Conservation (phyloP, 1,140 invertebrate genomes). For the Cherax destructor region DNA sequence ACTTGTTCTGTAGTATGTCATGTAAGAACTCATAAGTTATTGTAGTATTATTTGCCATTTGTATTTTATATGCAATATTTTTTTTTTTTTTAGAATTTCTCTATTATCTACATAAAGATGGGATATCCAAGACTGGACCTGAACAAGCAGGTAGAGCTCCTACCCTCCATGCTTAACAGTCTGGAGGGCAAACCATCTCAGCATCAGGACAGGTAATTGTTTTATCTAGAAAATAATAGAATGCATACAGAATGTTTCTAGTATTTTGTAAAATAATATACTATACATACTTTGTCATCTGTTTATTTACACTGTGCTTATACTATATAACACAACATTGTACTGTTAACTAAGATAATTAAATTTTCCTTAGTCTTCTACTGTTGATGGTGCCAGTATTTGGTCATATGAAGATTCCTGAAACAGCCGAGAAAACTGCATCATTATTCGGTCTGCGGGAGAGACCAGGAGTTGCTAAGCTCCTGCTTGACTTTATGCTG, state of each 20-base stretch:
- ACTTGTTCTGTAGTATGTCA: no score
- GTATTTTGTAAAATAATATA: no score
- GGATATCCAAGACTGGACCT: constrained; percentile 88
- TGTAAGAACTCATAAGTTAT: no score
- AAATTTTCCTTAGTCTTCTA: constrained; percentile 80
- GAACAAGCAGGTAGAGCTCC: constrained; percentile 85
- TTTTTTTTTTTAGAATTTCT: constrained; percentile 85
- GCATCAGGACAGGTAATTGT: constrained; percentile 88
- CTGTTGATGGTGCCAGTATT: constrained; percentile 88
- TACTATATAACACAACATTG: no score
- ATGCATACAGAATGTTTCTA: background rate
- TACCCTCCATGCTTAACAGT: constrained; percentile 86
- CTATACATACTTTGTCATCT: no score
- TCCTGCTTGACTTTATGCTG: constrained; percentile 86
- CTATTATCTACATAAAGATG: constrained; percentile 95
- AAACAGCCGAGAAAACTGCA: constrained; percentile 80
- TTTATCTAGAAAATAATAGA: background rate
- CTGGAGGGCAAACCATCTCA: constrained; percentile 87
- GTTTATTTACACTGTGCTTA: no score
- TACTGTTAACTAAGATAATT: no score
- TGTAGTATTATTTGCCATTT: no score
- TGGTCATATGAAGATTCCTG: constrained; percentile 82
- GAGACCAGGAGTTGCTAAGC: constrained; percentile 81
- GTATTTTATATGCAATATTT: no score
- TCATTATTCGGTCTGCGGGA: constrained; percentile 81